Conservation (phyloP, 2,797 vertebrate genomes). For the Lutjanus argentimaculatus region DNA sequence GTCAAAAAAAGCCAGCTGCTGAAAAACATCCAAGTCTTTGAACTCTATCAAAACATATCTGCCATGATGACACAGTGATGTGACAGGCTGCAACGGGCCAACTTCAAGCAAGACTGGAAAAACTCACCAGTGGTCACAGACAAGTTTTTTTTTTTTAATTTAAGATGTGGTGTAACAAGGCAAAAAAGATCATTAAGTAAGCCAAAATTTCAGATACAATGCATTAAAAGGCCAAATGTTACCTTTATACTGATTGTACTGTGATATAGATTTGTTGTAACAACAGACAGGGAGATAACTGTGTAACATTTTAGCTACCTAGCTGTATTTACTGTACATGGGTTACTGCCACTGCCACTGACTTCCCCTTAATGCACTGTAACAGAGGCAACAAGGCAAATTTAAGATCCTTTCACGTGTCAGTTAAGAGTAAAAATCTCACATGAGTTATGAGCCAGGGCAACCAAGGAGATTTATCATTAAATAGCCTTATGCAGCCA, state of each 20-base stretch:
- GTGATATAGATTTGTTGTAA: slow-evolving; percentile 28
- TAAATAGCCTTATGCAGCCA: slow-evolving; percentile 9
- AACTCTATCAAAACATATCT: slow-evolving; percentile 56
- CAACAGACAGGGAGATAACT: slow-evolving; percentile 9
- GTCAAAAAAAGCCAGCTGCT: slow-evolving; percentile 13
- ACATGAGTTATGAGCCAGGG: not conserved
- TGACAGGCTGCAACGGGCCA: slow-evolving; percentile 54
- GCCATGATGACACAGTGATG: slow-evolving; percentile 51
- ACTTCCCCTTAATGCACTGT: not conserved
- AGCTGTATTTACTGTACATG: slow-evolving; percentile 44
- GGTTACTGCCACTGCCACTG: slow-evolving; percentile 21
- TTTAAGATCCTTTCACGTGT: not conserved
- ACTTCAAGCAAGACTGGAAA: not conserved
- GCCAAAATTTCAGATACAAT: not conserved
- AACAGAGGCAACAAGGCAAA: slow-evolving; percentile 3
- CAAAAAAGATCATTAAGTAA: slow-evolving; percentile 25
- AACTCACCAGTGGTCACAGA: slow-evolving; percentile 5
- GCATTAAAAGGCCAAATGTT: slow-evolving; percentile 20
- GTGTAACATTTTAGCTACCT: slow-evolving; percentile 20
- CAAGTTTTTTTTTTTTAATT: not conserved
- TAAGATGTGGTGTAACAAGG: not conserved
- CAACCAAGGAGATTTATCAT: slow-evolving; percentile 7
- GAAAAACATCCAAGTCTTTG: slow-evolving; percentile 41
- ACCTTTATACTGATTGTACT: not conserved
- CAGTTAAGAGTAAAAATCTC: not conserved